Evolutionary conservation across 2,888 invertebrate species (phyloP), one percentile per base, ranked within the genome.

Genomic region (Lasioglossum vierecki): DNA sequence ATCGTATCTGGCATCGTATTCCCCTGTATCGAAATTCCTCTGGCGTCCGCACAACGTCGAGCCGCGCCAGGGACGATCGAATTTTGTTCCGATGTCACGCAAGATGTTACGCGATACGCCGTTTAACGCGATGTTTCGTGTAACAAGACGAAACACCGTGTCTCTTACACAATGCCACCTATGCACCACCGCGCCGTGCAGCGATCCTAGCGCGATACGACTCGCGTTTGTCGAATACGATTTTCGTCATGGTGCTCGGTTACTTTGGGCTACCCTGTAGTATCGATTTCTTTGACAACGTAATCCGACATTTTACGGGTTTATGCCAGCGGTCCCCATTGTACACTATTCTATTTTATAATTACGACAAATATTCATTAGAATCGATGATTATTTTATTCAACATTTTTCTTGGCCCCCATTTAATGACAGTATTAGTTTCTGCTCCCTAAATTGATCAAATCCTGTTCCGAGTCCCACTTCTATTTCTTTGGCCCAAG

Each of bases 1-100:
- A 85, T 85, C 83, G 79, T 79, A 70, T 30, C 76, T 70, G 76
- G 79, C 77, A 77, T 78, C 82, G 84, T 79, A 70, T 82, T 83
- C 83, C 39, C 66, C 66, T 22, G 72, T 49, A 84, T 83, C 84
- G 83, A 79, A 79, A 83, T 83, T 76, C 83, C 76, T 26, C 35
- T 68, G 76, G 84, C 77, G 83, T 82, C 76, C 49, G 26, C 26
- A 2, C 26, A 11, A 13, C n/a, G n/a, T 3, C 57, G 57, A 6
- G 15, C 22, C n/a, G n/a, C n/a, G 8, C n/a, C 1, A 53, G 30
- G 60, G 49, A 35, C 76, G 82, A 82, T 83, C 83, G 73, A 85
- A 85, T 85, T 83, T 85, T 79, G 72, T 83, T 57, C 35, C 70
- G 71, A n/a, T 60, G 82, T 80, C 68, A 80, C 74, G 74, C 81